A percentile compares a stretch with the other conserved stretches of the same genome.
phyloP scores from a whole-genome alignment of 2,797 vertebrate species.

The Notolabrus celidotus region DNA sequence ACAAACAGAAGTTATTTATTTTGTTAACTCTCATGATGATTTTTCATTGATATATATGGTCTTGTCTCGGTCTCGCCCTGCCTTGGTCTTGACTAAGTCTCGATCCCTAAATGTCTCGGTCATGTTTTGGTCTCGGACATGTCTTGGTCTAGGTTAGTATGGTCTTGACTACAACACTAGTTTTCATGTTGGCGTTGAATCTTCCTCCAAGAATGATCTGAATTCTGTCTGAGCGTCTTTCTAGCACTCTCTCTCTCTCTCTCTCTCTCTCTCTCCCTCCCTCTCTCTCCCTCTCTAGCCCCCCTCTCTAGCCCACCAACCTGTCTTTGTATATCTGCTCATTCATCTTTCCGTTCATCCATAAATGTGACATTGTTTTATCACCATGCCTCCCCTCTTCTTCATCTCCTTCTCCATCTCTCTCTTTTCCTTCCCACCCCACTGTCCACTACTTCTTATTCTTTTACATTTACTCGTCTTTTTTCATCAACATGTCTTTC shows the following conservation, averaged over 20 bases:
- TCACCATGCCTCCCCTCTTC: background rate
- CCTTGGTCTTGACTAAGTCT: no score
- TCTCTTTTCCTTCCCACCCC: background rate
- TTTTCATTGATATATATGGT: no score
- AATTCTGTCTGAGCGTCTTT: background rate
- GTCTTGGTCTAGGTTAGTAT: no score
- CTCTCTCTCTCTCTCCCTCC: background rate
- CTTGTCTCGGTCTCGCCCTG: no score
- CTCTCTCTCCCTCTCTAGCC: background rate
- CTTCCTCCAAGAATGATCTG: slow-evolving; percentile 1
- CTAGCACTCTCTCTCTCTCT: background rate
- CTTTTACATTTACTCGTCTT: slow-evolving; percentile 6
- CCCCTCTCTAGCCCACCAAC: background rate
- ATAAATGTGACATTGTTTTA: background rate
- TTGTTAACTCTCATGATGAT: no score
- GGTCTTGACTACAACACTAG: no score
- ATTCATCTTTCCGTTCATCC: slow-evolving; percentile 15
- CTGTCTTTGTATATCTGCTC: slow-evolving; percentile 8
- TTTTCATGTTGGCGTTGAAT: background rate
- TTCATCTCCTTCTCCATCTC: background rate
- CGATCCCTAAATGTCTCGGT: no score
- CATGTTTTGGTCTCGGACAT: no score
- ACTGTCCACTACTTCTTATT: background rate
- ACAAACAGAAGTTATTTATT: no score
- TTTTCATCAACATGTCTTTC: slow-evolving; percentile 16